Evolutionary conservation across 2,888 invertebrate species (phyloP), one percentile per base, ranked within the genome.

Genomic region (Reticulitermes lucifugus): DNA sequence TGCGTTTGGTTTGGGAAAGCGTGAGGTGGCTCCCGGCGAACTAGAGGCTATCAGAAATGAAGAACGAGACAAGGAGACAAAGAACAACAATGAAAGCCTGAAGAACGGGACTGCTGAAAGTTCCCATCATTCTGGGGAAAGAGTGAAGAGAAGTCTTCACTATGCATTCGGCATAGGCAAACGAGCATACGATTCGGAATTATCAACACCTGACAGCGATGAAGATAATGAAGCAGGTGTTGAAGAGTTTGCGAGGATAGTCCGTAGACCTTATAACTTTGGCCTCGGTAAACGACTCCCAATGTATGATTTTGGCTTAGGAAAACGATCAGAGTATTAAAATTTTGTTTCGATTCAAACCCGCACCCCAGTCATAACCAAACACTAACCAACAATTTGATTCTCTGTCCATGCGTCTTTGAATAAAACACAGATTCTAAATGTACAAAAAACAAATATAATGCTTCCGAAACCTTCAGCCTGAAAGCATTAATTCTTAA

Each of bases 271-370:
- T 14, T 94, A 93, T 90, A 91, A 91, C 87, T 94, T 94, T 88
- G 94, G 94, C 0, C 89, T 94, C 5, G 94, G 94, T 6, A 94
- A 94, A 86, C 91, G 93, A 2, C 88, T 88, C 80, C 86, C 88
- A 4, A 91, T 92, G 65, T 94, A 93, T 89, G 92, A 91, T 84
- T 93, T 94, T 87, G 93, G 93, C 14, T 90, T 94, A 0, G 94
- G 94, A 9, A 93, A 94, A 88, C 90, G 93, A 81, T 91, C 88
- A 14, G 87, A 87, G 41, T 65, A 29, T 59, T 79, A 79, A 29
- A 79, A 81, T 43, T 81, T 65, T 25, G n/a, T 21, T 55, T 59
- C 12, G n/a, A 7, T 41, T 46, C 5, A 43, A 14, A 21, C 25
- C 4, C 65, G 10, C 25, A n/a, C 6, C n/a, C 25, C n/a, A 9